phyloP scores from a whole-genome alignment of 2,888 invertebrate species.

The Protodeltote pygarga region DNA sequence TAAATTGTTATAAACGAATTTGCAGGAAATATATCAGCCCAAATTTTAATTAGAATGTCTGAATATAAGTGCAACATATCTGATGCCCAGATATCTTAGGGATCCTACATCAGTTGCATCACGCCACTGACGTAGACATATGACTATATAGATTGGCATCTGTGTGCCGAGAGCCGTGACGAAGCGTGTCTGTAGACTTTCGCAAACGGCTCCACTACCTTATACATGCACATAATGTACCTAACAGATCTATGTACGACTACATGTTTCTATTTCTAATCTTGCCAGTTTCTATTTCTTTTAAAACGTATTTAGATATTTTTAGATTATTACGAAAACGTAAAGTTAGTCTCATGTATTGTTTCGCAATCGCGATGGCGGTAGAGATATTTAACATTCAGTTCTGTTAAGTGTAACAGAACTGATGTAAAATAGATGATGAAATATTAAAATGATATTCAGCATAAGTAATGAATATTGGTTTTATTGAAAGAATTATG shows the following conservation, averaged over 20 bases:
- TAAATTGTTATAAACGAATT: no score
- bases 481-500: no score
- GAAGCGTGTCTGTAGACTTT: slow-evolving; percentile 73
- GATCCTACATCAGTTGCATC: slow-evolving; percentile 63
- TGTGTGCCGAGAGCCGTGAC: slow-evolving; percentile 70
- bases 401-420: no score
- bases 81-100: slow-evolving; percentile 21
- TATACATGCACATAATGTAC: slow-evolving; percentile 41
- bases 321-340: no score
- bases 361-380: no score
- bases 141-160: slow-evolving; percentile 74
- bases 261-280: slow-evolving; percentile 25
- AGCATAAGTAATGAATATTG: no score
- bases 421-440: no score
- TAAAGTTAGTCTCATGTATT: no score
- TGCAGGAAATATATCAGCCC: background rate
- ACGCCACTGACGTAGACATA: slow-evolving; percentile 69
- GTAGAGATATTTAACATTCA: no score
- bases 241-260: slow-evolving; percentile 34
- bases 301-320: background rate
- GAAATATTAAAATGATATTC: no score
- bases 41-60: background rate
- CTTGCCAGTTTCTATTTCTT: slow-evolving; percentile 48
- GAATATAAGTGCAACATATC: slow-evolving; percentile 4
- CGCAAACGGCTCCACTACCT: slow-evolving; percentile 68